These are phyloP conservation scores for Drosophila conformis DNA, from an alignment of 2,888 invertebrate species.

Conservation along the genomic window DNA sequence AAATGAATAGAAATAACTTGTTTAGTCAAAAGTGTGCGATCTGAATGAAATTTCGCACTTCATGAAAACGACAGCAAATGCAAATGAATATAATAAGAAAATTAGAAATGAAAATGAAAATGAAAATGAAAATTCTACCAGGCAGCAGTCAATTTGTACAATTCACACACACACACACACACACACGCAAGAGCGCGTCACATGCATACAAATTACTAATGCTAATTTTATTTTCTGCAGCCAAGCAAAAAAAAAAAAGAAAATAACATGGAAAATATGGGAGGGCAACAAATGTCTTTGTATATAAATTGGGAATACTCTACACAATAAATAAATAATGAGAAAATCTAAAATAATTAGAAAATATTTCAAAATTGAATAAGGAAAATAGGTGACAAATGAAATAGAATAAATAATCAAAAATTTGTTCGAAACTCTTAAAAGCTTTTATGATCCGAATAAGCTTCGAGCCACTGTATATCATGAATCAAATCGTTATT, in stretches of 20 bases:
- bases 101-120: slow-evolving; percentile 39
- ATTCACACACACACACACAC: not conserved
- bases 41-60: slow-evolving; percentile 64
- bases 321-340: not conserved
- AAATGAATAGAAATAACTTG: slow-evolving; percentile 70
- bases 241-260: slow-evolving; percentile 9
- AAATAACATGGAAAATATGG: not conserved
- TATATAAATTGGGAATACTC: slow-evolving; percentile 24
- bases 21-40: slow-evolving; percentile 41
- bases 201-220: slow-evolving; percentile 74
- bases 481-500: not conserved
- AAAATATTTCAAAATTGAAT: not conserved
- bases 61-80: slow-evolving; percentile 41
- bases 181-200: slow-evolving; percentile 21
- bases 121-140: slow-evolving; percentile 35
- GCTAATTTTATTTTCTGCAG: slow-evolving; percentile 71
- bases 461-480: too few species aligned
- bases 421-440: not conserved
- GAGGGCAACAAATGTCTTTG: not conserved
- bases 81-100: slow-evolving; percentile 29
- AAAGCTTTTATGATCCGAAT: not conserved
- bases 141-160: slow-evolving; percentile 35
- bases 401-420: rapidly evolving
- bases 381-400: rapidly evolving
- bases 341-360: not conserved